Conservation (phyloP, 2,888 invertebrate species). For the Mellilla xanthometata region DNA sequence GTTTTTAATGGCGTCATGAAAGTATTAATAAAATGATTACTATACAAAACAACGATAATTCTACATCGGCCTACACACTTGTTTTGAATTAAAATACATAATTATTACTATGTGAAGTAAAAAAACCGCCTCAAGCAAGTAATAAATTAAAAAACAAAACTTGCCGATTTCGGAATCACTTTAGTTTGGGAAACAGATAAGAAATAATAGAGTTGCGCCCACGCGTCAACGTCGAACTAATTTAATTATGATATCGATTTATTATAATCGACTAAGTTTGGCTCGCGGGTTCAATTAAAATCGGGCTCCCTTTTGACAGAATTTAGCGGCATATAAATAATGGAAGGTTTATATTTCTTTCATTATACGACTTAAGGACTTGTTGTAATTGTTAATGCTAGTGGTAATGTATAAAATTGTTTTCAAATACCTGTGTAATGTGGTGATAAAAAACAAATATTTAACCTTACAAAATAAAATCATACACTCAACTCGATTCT, state of each 20-base stretch:
- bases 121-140: conserved; percentile 48
- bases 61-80: conserved; percentile 42
- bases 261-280: conserved; percentile 37
- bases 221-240: conserved; percentile 53
- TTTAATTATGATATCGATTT: conserved; percentile 64
- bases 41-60: conserved; percentile 41
- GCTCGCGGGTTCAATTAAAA: conserved; percentile 25
- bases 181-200: conserved; percentile 47
- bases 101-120: conserved; percentile 41
- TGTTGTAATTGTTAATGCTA: no score
- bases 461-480: no score
- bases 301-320: conserved; percentile 10
- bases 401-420: no score
- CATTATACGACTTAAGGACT: no score
- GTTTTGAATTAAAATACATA: conserved; percentile 42
- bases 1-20: no score
- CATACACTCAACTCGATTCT: no score
- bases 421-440: no score
- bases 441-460: no score
- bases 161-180: conserved; percentile 54
- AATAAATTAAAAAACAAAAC: conserved; percentile 57
- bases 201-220: conserved; percentile 40
- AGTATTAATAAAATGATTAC: conserved; percentile 21
- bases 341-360: no score
- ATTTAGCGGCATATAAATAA: not conserved